phyloP scores from a whole-genome alignment of 2,888 invertebrate genomes.

The Phortica okadai region DNA sequence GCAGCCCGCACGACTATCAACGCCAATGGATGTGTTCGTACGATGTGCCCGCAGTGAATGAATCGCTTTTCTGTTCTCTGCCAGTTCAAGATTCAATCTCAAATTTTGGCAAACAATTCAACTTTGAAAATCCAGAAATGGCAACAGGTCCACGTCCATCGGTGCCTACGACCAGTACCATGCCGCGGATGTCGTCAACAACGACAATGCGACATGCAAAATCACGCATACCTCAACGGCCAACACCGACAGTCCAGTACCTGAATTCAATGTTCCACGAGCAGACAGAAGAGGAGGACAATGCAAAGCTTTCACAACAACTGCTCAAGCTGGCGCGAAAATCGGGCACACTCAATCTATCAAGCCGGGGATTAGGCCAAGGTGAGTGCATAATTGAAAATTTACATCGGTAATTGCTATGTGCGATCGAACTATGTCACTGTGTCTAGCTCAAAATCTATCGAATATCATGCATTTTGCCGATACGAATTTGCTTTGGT shows the following conservation, averaged over 20 bases:
- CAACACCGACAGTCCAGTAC: conserved; percentile 58
- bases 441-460: neutral
- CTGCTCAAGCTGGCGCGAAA: conserved; percentile 88
- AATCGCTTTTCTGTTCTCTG: neutral
- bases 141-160: conserved; percentile 29
- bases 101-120: neutral
- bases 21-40: neutral
- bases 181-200: conserved; percentile 23
- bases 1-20: neutral
- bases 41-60: conserved; percentile 4
- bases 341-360: conserved; percentile 88
- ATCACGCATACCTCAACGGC: conserved; percentile 54
- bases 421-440: neutral
- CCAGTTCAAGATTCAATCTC: conserved; percentile 28
- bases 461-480: neutral
- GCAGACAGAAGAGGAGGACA: conserved; percentile 84
- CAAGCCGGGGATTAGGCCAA: conserved; percentile 84
- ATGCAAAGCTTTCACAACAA: conserved; percentile 82
- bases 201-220: conserved; percentile 1
- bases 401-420: neutral
- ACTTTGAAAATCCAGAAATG: neutral
- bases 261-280: conserved; percentile 82
- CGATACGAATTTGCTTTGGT: neutral
- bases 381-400: conserved; percentile 78
- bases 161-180: conserved; percentile 29